These are phyloP conservation scores for Zaprionus tsacasi DNA, from an alignment of 1,140 invertebrate genomes.

Conservation along the genomic window DNA sequence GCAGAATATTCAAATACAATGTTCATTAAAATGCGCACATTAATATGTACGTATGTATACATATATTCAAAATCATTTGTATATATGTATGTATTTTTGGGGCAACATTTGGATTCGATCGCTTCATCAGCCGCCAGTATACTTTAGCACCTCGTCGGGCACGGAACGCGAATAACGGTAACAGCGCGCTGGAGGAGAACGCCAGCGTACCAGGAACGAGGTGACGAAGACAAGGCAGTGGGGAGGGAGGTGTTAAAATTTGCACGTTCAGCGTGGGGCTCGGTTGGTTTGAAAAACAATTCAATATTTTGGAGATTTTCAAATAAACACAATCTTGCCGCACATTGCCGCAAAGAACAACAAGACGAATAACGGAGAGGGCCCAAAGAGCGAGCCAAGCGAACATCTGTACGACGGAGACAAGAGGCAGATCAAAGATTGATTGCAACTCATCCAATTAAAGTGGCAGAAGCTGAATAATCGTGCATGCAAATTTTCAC, in stretches of 20 bases:
- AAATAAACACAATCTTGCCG: slow-evolving; percentile 66
- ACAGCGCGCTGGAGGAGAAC: slow-evolving; percentile 1
- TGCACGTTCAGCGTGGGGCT: slow-evolving; percentile 48
- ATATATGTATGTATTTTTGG: slow-evolving; percentile 19
- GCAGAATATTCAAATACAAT: slow-evolving; percentile 16
- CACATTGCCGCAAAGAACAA: slow-evolving; percentile 20
- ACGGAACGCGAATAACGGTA: slow-evolving; percentile 41
- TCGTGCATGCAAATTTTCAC: slow-evolving; percentile 32
- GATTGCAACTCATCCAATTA: slow-evolving; percentile 34
- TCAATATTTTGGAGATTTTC: slow-evolving; percentile 60
- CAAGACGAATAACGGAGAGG: not conserved
- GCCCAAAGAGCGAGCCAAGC: not conserved
- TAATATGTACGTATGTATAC: slow-evolving; percentile 2
- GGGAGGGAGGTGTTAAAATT: slow-evolving; percentile 49
- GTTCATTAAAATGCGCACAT: slow-evolving; percentile 3
- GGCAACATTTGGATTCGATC: slow-evolving; percentile 14
- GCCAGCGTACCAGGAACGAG: not conserved
- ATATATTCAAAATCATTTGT: slow-evolving; percentile 4
- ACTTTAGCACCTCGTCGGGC: slow-evolving; percentile 56
- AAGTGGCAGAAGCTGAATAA: slow-evolving; percentile 15
- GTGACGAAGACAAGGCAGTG: not conserved
- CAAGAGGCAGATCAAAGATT: slow-evolving; percentile 39
- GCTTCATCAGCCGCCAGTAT: slow-evolving; percentile 54
- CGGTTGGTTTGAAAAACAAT: slow-evolving; percentile 51
- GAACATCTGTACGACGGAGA: slow-evolving; percentile 23